A percentile compares a stretch with the other conserved stretches of the same genome.
Conservation (phyloP, 2,113 vertebrate genomes). For the Diadophis punctatus region DNA sequence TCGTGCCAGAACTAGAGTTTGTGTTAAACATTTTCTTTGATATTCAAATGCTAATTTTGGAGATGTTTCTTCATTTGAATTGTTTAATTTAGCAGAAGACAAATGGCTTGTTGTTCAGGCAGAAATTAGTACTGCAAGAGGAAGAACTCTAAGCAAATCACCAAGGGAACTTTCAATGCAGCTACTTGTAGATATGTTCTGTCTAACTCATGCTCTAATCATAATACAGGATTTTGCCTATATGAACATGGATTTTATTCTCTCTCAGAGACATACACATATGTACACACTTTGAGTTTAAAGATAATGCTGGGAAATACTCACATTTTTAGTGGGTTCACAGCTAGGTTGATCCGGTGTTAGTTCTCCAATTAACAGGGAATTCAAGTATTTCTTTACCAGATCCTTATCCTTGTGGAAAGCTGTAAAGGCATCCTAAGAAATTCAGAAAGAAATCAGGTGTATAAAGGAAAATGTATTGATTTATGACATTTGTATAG, state of each 20-base stretch:
- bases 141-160: background rate
- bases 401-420: constrained; percentile 17
- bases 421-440: constrained; percentile 16
- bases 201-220: background rate
- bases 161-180: background rate
- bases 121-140: background rate
- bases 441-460: background rate
- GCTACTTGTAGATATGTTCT: background rate
- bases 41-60: background rate
- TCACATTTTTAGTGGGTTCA: constrained; percentile 20
- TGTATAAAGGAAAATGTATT: background rate
- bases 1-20: background rate
- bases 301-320: background rate
- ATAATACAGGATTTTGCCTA: background rate
- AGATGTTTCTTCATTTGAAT: background rate
- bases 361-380: constrained; percentile 10
- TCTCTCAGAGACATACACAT: background rate
- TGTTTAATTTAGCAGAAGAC: background rate
- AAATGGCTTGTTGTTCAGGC: background rate
- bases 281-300: background rate
- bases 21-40: background rate
- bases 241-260: background rate
- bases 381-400: constrained; percentile 6
- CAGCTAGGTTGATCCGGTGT: constrained; percentile 11
- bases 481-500: background rate